phyloP scores from a whole-genome alignment of 2,888 invertebrate species.

The Cylindroiulus punctatus region DNA sequence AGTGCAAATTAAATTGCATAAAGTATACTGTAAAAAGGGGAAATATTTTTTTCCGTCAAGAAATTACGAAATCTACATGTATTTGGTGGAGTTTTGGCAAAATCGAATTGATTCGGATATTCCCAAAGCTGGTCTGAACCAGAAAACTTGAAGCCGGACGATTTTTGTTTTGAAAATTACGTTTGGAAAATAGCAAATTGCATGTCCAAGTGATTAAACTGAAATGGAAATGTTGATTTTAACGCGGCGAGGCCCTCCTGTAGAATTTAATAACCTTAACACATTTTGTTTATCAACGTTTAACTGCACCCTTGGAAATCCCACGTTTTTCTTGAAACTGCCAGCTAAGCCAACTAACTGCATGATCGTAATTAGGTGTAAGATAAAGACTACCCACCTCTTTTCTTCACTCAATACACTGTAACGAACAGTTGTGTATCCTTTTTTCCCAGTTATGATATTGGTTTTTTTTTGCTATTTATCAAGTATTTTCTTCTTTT shows the following conservation, averaged over 20 bases:
- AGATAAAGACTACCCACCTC: background rate
- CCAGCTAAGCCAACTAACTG: background rate
- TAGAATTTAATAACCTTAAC: conserved; percentile 37
- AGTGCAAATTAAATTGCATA: too few relatives aligned
- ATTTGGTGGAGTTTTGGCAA: too few relatives aligned
- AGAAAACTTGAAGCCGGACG: background rate
- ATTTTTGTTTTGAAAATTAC: background rate
- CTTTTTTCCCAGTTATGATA: conserved; percentile 29
- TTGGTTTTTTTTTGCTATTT: conserved; percentile 8
- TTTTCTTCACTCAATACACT: background rate
- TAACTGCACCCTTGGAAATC: conserved; percentile 48
- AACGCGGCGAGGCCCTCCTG: background rate
- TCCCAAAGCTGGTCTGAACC: background rate
- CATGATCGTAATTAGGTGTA: background rate
- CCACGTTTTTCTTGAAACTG: conserved; percentile 17
- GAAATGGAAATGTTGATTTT: background rate
- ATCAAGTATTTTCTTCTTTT: background rate
- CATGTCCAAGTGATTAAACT: background rate
- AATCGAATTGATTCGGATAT: background rate
- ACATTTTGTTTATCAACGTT: conserved; percentile 25
- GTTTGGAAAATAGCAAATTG: background rate
- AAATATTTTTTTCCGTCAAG: too few relatives aligned
- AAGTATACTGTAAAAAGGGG: too few relatives aligned
- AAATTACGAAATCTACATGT: too few relatives aligned
- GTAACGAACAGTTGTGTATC: background rate